Evolutionary conservation across 2,113 vertebrate genomes (phyloP).

Genomic region (Triplophysa dalaica): DNA sequence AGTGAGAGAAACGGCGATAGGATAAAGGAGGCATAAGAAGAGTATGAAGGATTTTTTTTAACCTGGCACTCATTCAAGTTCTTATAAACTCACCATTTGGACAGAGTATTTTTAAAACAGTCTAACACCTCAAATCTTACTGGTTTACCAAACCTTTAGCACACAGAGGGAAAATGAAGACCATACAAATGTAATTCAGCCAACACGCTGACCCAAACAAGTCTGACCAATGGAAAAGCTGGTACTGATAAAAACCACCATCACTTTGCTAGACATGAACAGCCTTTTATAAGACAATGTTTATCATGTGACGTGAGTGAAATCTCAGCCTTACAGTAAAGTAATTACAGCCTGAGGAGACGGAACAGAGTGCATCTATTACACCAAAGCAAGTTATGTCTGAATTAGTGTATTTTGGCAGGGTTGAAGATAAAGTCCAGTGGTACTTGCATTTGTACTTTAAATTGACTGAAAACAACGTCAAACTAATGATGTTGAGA

Average conservation of each 20-base stretch:
- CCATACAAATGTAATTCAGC: background rate
- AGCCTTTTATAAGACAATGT: too few species aligned
- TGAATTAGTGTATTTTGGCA: too few species aligned
- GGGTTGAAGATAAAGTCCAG: too few species aligned
- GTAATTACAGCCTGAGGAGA: too few species aligned
- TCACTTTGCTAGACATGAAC: too few species aligned
- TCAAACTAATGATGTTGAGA: too few species aligned
- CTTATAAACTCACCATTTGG: constrained; percentile 27
- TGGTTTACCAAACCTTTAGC: constrained; percentile 3
- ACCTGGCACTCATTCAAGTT: constrained; percentile 32
- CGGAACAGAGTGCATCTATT: too few species aligned
- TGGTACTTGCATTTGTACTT: too few species aligned
- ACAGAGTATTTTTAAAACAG: constrained; percentile 34
- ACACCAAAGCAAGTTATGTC: too few species aligned
- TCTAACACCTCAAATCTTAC: constrained; percentile 14
- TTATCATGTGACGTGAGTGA: too few species aligned
- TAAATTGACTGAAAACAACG: too few species aligned
- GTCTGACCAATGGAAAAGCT: background rate
- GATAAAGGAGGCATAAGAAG: constrained; percentile 26
- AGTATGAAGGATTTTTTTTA: constrained; percentile 33
- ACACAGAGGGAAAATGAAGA: background rate
- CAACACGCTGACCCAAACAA: background rate
- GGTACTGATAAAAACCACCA: background rate
- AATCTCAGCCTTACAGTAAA: too few species aligned
- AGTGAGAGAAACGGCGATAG: background rate